Evolutionary conservation across 2,113 vertebrate genomes (phyloP).

Genomic region (Ariopsis seemanni): DNA sequence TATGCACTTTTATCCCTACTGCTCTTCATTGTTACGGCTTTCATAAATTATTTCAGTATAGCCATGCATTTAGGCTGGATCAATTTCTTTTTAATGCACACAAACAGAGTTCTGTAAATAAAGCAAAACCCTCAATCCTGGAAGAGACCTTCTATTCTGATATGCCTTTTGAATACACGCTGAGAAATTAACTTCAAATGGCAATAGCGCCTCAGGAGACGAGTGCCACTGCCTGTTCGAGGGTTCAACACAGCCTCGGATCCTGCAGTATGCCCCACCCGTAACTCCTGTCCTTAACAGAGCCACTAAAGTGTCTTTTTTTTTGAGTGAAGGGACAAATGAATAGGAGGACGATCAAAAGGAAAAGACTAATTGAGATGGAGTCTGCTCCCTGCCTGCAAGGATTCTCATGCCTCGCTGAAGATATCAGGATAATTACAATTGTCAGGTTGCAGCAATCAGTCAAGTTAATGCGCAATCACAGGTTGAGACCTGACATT

Average conservation of each 20-base stretch:
- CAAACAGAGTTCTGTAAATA: background rate
- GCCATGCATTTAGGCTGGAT: background rate
- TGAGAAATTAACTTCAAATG: background rate
- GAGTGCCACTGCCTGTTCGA: background rate
- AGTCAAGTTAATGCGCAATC: constrained; percentile 63
- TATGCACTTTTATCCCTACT: background rate
- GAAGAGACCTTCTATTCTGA: constrained; percentile 16
- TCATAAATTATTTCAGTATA: background rate
- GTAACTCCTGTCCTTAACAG: constrained; percentile 50
- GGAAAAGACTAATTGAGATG: constrained; percentile 69
- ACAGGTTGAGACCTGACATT: constrained; percentile 58
- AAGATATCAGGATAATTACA: constrained; percentile 67
- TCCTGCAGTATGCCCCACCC: background rate
- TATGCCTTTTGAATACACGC: background rate
- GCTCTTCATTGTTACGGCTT: background rate
- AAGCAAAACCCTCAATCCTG: constrained; percentile 7
- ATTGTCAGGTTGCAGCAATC: constrained; percentile 59
- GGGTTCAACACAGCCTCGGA: background rate
- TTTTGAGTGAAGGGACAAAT: constrained; percentile 48
- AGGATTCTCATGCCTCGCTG: constrained; percentile 57
- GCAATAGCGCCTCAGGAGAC: background rate
- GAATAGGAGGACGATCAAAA: constrained; percentile 57
- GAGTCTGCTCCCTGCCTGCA: constrained; percentile 60
- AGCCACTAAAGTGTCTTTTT: constrained; percentile 55
- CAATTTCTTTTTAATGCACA: background rate